Evolutionary conservation across 1,140 invertebrate species (phyloP), one percentile per base, ranked within the genome.

Genomic region (Drosophila prosaltans): DNA sequence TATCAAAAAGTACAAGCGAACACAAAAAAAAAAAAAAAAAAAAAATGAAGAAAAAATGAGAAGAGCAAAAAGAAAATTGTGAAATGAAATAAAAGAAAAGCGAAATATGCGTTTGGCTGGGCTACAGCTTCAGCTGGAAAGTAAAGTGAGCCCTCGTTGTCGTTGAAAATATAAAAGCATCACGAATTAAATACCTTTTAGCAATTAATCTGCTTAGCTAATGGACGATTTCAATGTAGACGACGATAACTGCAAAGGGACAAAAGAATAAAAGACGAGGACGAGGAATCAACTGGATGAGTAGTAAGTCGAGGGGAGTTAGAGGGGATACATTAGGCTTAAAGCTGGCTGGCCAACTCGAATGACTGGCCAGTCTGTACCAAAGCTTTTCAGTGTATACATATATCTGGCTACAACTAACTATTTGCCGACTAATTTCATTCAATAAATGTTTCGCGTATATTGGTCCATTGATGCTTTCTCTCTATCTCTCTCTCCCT

Each of bases 171-270:
- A 89, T 89, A 88, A 89, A 88, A 88, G 83, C 85, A 78, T 83
- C 80, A 78, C 84, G 83, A 88, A 88, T 88, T 88, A 88, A 88
- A 88, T 88, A 88, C 83, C 83, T 88, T 88, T 88, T 88, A 88
- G 83, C 83, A 88, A 88, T 88, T 88, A 88, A 88, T 88, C 83
- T 88, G 84, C 83, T 88, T 88, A 88, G 83, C 83, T 88, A 88
- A 88, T 88, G 83, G 83, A 88, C 83, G 84, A 80, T 88, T 88
- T 80, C 84, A 80, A 82, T 83, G 82, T 65, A 76, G 79, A 86
- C 74, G 74, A 69, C 78, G 74, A 69, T 74, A 73, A 74, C 68
- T 72, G 70, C 40, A 16, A 40, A 51, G 32, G 41, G n/a, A 43
- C 41, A 57, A 45, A 45, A 51, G 45, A 51, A 26, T 51, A 64